Base-by-base conservation (phyloP, 2,113 vertebrate genomes). In the Lagopus muta region DNA sequence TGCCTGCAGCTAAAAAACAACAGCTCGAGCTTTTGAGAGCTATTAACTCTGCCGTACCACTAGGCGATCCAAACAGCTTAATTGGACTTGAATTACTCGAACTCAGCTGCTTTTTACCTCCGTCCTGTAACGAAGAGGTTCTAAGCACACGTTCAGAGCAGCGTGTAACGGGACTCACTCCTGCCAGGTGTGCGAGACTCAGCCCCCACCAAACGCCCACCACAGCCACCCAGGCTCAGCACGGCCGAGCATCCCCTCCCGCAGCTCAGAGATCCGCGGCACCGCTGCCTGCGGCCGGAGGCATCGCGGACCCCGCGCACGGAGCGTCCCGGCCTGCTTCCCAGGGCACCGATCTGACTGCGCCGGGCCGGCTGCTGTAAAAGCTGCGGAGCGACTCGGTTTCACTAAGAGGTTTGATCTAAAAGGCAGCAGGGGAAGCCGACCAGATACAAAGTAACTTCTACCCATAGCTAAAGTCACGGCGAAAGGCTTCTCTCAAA, bases 401-500 rank as follows among this genome's bases (percentile, higher is more conserved):
- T 80, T 58, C 36, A 36, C 2, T 13, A 65, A 65, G 8, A 83
- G 24, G 57, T n/a, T 13, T 4, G 73, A 43, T 22, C 61, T 18
- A 3, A 75, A 57, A 14, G 7, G 3, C 25, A 42, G 24, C 25
- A 61, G 2, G 7, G 30, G 7, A 6, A 65, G 14, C 38, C 73
- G 42, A 32, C 7, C 52, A 72, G 22, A 32, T 13, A 72, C 8
- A 74, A 62, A 47, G 8, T 54, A 75, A 75, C 24, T 55, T 71
- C 9, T 19, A 47, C 28, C 19, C 43, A 62, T 7, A 28, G 8
- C 10, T 19, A n/a, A 70, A 60, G 70, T 18, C 0, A 30, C 0
- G 2, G 43, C 20, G 21, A 19, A 11, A 76, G n/a, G 34, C 48
- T 15, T 38, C 14, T 32, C 52, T 32, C 55, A 19, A 15, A 87